Evolutionary conservation across 2,797 vertebrate genomes (phyloP).

Genomic region (Menidia menidia): DNA sequence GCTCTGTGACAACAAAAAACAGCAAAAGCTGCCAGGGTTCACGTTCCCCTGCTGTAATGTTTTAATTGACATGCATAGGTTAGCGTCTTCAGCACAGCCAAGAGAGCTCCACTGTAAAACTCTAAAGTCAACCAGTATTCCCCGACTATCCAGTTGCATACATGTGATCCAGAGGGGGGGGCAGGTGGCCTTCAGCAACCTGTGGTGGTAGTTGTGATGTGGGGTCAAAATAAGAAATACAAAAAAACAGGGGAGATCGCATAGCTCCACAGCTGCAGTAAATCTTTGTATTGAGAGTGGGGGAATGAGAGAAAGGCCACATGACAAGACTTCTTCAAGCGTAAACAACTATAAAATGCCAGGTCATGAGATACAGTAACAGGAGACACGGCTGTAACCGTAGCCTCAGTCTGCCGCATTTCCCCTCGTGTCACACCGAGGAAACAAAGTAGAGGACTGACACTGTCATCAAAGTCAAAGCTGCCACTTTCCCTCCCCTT

Average conservation of each 20-base stretch:
- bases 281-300: slow-evolving; percentile 52
- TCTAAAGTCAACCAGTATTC: slow-evolving; percentile 53
- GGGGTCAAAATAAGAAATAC: slow-evolving; percentile 3
- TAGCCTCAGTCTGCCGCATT: slow-evolving; percentile 24
- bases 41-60: slow-evolving; percentile 30
- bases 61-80: slow-evolving; percentile 54
- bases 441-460: slow-evolving; percentile 59
- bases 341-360: slow-evolving; percentile 61
- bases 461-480: slow-evolving; percentile 51
- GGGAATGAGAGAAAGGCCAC: slow-evolving; percentile 51
- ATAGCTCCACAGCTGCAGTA: slow-evolving; percentile 26
- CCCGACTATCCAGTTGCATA: slow-evolving; percentile 57
- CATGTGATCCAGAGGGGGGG: slow-evolving; percentile 40
- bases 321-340: slow-evolving; percentile 34
- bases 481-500: slow-evolving; percentile 46
- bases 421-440: slow-evolving; percentile 51
- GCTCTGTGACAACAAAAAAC: slow-evolving; percentile 6
- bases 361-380: slow-evolving; percentile 61
- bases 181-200: slow-evolving; percentile 11
- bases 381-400: slow-evolving; percentile 45
- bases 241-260: slow-evolving; percentile 3
- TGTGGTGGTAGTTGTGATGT: slow-evolving; percentile 14
- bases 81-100: slow-evolving; percentile 30
- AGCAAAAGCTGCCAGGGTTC: slow-evolving; percentile 4
- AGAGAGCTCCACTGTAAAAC: slow-evolving; percentile 39